These are phyloP conservation scores for Hyphantria cunea DNA, from an alignment of 1,140 invertebrate species.

Conservation along the genomic window DNA sequence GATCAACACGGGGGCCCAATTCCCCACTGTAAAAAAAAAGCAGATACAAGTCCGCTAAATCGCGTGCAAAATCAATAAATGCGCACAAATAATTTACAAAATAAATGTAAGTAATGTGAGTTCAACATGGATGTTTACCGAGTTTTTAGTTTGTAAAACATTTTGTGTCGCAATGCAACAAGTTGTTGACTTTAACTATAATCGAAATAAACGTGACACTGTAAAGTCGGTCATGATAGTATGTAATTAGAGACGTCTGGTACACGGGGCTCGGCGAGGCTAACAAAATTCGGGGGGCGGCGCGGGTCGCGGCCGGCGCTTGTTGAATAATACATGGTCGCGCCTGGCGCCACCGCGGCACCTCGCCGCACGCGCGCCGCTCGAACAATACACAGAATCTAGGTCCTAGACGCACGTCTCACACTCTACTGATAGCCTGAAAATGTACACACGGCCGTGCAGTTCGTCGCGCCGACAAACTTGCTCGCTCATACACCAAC, in stretches of 20 bases:
- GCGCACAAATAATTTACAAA: neutral
- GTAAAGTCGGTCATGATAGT: constrained; percentile 60
- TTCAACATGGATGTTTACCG: constrained; percentile 6
- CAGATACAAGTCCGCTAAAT: no score
- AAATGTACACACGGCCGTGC: constrained; percentile 4
- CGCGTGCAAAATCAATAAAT: constrained; percentile 5
- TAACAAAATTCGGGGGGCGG: constrained; percentile 68
- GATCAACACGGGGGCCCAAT: no score
- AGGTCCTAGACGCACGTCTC: constrained; percentile 32
- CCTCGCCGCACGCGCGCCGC: constrained; percentile 31
- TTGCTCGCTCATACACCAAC: neutral
- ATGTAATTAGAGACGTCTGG: constrained; percentile 62
- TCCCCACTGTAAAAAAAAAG: no score
- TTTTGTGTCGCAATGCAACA: constrained; percentile 37
- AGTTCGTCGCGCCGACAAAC: neutral
- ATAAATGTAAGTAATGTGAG: constrained; percentile 6
- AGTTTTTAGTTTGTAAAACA: constrained; percentile 14
- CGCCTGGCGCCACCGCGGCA: constrained; percentile 48
- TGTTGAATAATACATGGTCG: constrained; percentile 69
- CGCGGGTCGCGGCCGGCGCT: constrained; percentile 58
- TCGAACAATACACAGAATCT: constrained; percentile 41
- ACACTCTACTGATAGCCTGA: constrained; percentile 25
- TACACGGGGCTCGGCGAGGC: constrained; percentile 48
- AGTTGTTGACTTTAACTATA: constrained; percentile 53
- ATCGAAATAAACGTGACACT: constrained; percentile 60